Base-by-base conservation (phyloP, 2,888 invertebrate species). In the Lasioglossum malachurum region DNA sequence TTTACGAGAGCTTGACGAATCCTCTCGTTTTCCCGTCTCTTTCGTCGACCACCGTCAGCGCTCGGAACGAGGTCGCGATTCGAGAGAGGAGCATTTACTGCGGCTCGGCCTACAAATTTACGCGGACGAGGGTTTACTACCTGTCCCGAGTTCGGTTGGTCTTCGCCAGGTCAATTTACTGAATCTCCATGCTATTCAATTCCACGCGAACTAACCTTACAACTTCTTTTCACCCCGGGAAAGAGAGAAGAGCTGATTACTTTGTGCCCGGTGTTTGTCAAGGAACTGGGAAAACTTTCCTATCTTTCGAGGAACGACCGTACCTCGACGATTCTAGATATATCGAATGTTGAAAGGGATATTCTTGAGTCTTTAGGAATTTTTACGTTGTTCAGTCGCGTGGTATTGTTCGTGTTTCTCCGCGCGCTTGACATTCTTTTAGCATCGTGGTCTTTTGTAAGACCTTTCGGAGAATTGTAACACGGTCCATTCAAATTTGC, bases 101-200 rank as follows among this genome's bases (percentile, higher is more conserved):
- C 49, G 57, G 12, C 53, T 69, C 80, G 71, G 53, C 67, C 80
- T 80, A 84, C 80, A 80, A 80, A 80, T 86, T 80, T 57, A 69
- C 83, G 80, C 74, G 73, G 71, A 74, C 84, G 78, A 84, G 73
- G 69, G 74, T 84, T 87, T 67, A 71, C 35, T 80, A 53, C n/a
- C 60, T 44, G 75, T 75, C 60, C 12, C 10, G 60, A 16, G 69
- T 49, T 78, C 77, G 31, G 41, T 41, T 71, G 57, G 60, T 80
- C 75, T 31, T 72, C 75, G 31, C n/a, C 38, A 16, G 27, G 38
- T 53, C 74, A 53, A 75, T 75, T 57, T 38, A 38, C 74, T 4
- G 49, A 57, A 73, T 74, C 67, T 38, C 10, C 76, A 10, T 67
- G 49, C 72, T 72, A 57, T 64, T 72, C 72, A 75, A 83, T 38